Conservation (phyloP, 2,888 invertebrate species). For the Scotopteryx bipunctaria region DNA sequence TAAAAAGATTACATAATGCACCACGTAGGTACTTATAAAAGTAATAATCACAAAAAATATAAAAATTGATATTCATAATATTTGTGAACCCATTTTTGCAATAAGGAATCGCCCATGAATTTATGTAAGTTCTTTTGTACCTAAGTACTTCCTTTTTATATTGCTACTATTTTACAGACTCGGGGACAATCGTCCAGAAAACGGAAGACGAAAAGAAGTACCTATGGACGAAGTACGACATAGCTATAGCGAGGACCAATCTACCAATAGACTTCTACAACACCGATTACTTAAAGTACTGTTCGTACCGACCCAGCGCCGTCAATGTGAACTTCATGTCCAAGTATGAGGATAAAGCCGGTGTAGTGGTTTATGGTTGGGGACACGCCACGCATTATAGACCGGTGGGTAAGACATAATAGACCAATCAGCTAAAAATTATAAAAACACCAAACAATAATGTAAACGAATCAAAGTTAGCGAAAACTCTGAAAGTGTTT, state of each 20-base stretch:
- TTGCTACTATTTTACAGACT: neutral
- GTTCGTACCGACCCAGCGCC: neutral
- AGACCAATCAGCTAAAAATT: neutral
- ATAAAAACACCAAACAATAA: too few species aligned
- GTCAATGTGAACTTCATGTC: constrained; percentile 46
- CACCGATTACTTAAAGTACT: constrained; percentile 5
- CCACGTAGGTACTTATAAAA: too few species aligned
- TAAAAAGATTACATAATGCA: too few species aligned
- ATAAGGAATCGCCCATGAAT: too few species aligned
- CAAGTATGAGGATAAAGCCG: constrained; percentile 11
- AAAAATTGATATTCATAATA: too few species aligned
- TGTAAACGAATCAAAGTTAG: too few species aligned
- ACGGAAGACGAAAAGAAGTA: constrained; percentile 6
- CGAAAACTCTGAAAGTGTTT: too few species aligned
- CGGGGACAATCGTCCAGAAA: neutral
- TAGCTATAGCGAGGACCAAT: constrained; percentile 53
- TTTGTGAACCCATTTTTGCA: too few species aligned
- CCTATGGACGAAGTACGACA: constrained; percentile 52
- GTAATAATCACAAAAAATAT: too few species aligned
- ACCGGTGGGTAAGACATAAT: neutral
- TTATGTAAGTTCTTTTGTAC: too few species aligned
- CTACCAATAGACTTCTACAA: constrained; percentile 19
- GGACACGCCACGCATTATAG: constrained; percentile 19
- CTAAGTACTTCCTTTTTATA: too few species aligned
- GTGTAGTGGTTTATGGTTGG: constrained; percentile 34